A percentile compares a stretch with the other conserved stretches of the same genome.
Evolutionary conservation across 2,113 vertebrate genomes (phyloP).

Genomic region (Scomber colias): DNA sequence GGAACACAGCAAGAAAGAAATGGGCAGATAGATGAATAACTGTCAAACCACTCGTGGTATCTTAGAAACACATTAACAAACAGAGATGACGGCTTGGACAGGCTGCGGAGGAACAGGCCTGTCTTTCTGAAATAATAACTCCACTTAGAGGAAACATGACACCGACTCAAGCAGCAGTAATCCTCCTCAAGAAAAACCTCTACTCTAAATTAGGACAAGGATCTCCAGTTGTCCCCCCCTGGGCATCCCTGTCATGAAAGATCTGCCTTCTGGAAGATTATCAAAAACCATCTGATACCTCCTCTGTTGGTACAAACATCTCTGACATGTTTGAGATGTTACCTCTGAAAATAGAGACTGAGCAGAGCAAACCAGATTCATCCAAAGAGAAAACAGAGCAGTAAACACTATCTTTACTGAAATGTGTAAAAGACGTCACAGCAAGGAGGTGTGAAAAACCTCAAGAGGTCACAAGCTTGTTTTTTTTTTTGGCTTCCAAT

Average conservation of each 20-base stretch:
- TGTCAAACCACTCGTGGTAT: background rate
- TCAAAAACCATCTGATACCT: slow-evolving; percentile 65
- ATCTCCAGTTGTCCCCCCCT: slow-evolving; percentile 57
- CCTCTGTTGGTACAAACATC: slow-evolving; percentile 54
- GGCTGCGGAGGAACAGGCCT: background rate
- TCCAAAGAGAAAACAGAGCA: slow-evolving; percentile 64
- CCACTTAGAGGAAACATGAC: slow-evolving; percentile 55
- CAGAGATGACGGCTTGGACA: background rate
- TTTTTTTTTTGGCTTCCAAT: too few species aligned
- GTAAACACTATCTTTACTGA: background rate
- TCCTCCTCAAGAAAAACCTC: slow-evolving; percentile 54
- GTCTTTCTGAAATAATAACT: slow-evolving; percentile 34
- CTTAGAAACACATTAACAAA: background rate
- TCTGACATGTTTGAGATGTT: slow-evolving; percentile 24
- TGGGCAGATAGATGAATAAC: background rate
- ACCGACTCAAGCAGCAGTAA: slow-evolving; percentile 4
- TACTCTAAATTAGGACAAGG: slow-evolving; percentile 84
- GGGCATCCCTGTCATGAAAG: slow-evolving; percentile 47
- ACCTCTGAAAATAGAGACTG: slow-evolving; percentile 55
- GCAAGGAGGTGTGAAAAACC: background rate
- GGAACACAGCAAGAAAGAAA: background rate
- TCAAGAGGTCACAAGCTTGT: too few species aligned
- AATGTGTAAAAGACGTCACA: background rate
- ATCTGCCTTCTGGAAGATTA: slow-evolving; percentile 64
- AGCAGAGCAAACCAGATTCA: slow-evolving; percentile 5